These are phyloP conservation scores for Cryptops parisi DNA, from an alignment of 2,888 invertebrate genomes.

Conservation along the genomic window DNA sequence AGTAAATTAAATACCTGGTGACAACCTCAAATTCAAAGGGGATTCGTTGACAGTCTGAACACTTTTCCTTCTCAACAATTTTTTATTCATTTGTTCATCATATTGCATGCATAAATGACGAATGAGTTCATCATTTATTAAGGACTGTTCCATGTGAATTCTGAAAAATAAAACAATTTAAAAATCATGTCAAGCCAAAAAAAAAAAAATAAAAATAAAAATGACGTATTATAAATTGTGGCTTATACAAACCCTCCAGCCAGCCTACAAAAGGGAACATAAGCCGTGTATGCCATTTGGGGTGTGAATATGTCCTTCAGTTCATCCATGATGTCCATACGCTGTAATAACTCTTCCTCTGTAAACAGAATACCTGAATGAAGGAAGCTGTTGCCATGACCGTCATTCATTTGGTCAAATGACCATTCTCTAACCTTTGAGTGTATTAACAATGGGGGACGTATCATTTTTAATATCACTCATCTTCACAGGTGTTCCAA, in stretches of 20 bases:
- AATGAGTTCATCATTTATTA: conserved; percentile 55
- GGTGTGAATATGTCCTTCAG: conserved; percentile 65
- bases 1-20: neutral
- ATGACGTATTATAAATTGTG: too few relatives aligned
- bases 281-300: conserved; percentile 69
- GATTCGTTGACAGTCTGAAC: too few relatives aligned
- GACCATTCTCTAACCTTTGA: too few relatives aligned
- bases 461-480: too few relatives aligned
- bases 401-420: too few relatives aligned
- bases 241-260: conserved; percentile 31
- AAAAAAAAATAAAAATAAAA: conserved; percentile 6
- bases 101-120: conserved; percentile 60
- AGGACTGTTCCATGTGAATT: conserved; percentile 31
- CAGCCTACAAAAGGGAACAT: conserved; percentile 39
- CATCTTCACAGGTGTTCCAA: too few relatives aligned
- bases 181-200: too few relatives aligned
- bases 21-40: neutral
- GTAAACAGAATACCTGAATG: too few relatives aligned
- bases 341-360: too few relatives aligned
- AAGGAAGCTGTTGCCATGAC: too few relatives aligned
- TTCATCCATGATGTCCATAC: conserved; percentile 53
- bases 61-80: neutral
- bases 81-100: conserved; percentile 27
- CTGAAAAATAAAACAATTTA: too few relatives aligned
- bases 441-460: too few relatives aligned